Percentiles rank a stretch among this genome's conserved stretches.
Conservation (phyloP, 2,113 vertebrate species). For the Callipepla squamata region DNA sequence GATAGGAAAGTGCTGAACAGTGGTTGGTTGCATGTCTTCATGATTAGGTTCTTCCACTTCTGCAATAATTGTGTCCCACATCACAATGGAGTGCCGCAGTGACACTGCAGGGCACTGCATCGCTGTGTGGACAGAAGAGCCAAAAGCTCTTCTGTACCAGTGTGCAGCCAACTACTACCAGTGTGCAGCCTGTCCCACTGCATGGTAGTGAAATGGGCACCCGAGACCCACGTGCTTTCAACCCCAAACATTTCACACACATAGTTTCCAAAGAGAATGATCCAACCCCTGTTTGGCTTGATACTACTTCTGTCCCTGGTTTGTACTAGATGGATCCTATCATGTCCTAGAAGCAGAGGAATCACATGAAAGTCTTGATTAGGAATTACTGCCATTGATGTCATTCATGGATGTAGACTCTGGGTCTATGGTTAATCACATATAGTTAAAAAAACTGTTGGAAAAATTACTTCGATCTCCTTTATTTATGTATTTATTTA, state of each 20-base stretch:
- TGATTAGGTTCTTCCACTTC: background rate
- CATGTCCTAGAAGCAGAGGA: background rate
- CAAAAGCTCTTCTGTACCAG: background rate
- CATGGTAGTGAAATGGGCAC: background rate
- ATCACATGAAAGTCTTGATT: background rate
- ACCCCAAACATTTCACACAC: background rate
- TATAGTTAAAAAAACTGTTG: rapidly evolving
- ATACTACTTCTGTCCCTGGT: background rate
- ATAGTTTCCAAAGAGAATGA: background rate
- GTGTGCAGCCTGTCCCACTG: background rate
- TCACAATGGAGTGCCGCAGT: background rate
- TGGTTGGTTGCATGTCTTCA: background rate
- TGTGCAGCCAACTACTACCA: background rate
- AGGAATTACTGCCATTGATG: background rate
- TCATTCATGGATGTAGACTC: background rate
- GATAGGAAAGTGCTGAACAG: background rate
- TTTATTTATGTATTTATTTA: background rate
- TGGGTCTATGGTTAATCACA: background rate
- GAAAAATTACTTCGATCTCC: background rate
- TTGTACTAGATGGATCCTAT: background rate
- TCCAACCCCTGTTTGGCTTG: background rate
- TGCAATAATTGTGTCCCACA: background rate
- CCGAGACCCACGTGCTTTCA: background rate
- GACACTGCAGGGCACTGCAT: background rate
- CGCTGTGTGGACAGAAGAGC: background rate